Conservation (phyloP, 92 coral and sea anemone genomes). For the Zoanthus sociatus region DNA sequence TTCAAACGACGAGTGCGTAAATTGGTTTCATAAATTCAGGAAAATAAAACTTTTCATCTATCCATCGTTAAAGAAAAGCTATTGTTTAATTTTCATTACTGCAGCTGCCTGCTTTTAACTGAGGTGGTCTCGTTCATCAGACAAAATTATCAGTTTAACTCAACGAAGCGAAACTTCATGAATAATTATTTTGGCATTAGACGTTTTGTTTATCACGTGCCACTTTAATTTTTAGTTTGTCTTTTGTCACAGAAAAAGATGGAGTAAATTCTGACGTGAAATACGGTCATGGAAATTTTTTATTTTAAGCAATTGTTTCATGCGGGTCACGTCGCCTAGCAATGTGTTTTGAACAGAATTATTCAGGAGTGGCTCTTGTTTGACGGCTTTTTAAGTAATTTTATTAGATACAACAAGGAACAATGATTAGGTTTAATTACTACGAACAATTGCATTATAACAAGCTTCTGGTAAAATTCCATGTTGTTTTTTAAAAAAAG, state of each 20-base stretch:
- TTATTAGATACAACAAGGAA: constrained; percentile 84
- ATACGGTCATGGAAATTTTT: constrained; percentile 1
- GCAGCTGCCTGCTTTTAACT: constrained; percentile 73
- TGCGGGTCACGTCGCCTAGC: constrained; percentile 42
- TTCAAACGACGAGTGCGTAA: constrained; percentile 22
- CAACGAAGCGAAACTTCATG: constrained; percentile 67
- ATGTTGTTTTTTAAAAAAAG: background rate
- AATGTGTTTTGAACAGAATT: constrained; percentile 56
- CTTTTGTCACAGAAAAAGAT: constrained; percentile 15
- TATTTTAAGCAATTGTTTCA: constrained; percentile 26
- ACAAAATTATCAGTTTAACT: constrained; percentile 74
- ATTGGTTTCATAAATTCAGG: constrained; percentile 27
- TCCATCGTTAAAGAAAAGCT: constrained; percentile 3
- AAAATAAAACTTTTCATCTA: constrained; percentile 18
- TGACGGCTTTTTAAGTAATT: constrained; percentile 82
- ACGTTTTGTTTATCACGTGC: constrained; percentile 24
- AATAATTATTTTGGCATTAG: constrained; percentile 18
- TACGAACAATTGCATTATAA: constrained; percentile 64
- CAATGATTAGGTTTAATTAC: constrained; percentile 69
- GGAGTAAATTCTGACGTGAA: constrained; percentile 12
- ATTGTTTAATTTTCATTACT: constrained; percentile 25
- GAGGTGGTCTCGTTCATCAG: constrained; percentile 65
- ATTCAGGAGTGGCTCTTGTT: constrained; percentile 77
- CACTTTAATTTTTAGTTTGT: background rate
- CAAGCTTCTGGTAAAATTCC: constrained; percentile 46